These are phyloP conservation scores for Caenorhabditis drosophilae DNA, from an alignment of 2,888 invertebrate genomes.

Conservation along the genomic window DNA sequence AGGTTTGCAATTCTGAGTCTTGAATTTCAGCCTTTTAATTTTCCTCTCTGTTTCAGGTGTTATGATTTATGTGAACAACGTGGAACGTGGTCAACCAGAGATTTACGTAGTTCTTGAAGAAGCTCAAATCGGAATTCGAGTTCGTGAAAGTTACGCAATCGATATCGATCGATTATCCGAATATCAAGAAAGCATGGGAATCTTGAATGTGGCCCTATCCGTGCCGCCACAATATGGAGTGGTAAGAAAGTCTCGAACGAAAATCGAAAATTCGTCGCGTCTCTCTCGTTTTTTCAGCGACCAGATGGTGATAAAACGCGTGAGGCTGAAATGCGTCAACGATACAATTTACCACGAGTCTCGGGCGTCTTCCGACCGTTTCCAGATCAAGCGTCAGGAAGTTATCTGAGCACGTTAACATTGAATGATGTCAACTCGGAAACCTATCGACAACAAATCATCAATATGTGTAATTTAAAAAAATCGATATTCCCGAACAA, in stretches of 20 bases:
- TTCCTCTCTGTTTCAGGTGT: conserved; percentile 50
- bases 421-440: conserved; percentile 66
- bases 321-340: conserved; percentile 56
- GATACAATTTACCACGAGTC: conserved; percentile 62
- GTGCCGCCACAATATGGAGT: conserved; percentile 65
- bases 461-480: conserved; percentile 51
- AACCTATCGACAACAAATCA: conserved; percentile 62
- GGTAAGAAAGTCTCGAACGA: conserved; percentile 21
- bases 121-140: conserved; percentile 66
- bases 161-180: conserved; percentile 63
- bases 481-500: not conserved
- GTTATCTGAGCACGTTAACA: conserved; percentile 51
- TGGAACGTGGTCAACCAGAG: conserved; percentile 66
- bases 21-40: not conserved
- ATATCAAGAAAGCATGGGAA: conserved; percentile 67
- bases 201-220: conserved; percentile 62
- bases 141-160: conserved; percentile 62
- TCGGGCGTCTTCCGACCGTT: conserved; percentile 65
- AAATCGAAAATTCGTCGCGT: not conserved
- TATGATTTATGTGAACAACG: conserved; percentile 67
- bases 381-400: conserved; percentile 62
- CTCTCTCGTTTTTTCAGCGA: conserved; percentile 35
- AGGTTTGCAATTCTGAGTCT: too few species aligned
- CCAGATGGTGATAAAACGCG: conserved; percentile 67
- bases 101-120: conserved; percentile 67